Evolutionary conservation across 2,888 invertebrate species (phyloP), one percentile per base, ranked within the genome.

Genomic region (Cancer borealis): DNA sequence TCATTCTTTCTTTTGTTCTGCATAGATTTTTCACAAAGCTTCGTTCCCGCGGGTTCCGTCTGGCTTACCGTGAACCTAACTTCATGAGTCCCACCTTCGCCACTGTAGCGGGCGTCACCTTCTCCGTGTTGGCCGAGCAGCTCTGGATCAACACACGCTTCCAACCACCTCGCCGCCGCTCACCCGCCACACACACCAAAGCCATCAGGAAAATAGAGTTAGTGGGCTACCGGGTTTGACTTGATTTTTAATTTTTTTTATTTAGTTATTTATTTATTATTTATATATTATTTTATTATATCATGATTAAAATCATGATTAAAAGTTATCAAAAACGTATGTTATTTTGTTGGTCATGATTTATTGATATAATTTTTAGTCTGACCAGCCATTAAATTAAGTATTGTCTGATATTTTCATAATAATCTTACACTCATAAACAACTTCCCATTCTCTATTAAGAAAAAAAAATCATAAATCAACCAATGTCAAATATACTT

Each of bases 61-160:
- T 94, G 17, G 92, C 92, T 5, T 60, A 84, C 84, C 54, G 87
- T 87, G 94, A 94, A 21, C 92, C 94, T 1, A 94, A 92, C 60
- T 92, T 91, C 92, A 91, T 92, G 17, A 21, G 17, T n/a, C 90
- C 92, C 12, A 47, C 46, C 17, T 54, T 89, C 60, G 30, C 46
- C 3, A 94, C 94, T 3, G 84, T 92, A 45, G 84, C 60, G 21
- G 94, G 92, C 14, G 46, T 60, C 79, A 92, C 92, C 5, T 92
- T 94, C 60, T 79, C 92, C 45, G 45, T 92, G 8, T 87, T 66
- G 46, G 92, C 88, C n/a, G 94, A 94, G 94, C 92, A 92, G 49
- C 89, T 94, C 60, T 94, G 94, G 94, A 73, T 94, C 30, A 94
- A 94, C 46, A 92, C 92, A 2, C 84, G 87, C 10, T 14, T 87